Evolutionary conservation across 2,888 invertebrate genomes (phyloP), one percentile per base, ranked within the genome.

Genomic region (Drosophila tripunctata): DNA sequence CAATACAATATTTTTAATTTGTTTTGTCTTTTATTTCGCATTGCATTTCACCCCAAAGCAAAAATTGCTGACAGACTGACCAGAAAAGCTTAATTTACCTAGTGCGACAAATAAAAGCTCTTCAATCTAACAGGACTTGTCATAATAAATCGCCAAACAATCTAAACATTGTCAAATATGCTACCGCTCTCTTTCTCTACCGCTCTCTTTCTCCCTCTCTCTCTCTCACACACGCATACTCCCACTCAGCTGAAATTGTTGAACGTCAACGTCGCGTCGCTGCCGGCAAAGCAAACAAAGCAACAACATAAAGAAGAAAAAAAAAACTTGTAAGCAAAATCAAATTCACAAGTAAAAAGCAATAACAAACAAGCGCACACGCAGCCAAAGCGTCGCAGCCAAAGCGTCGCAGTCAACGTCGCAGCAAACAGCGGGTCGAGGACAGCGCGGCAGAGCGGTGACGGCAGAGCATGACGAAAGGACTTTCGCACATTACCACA

Each of bases 391-490:
- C n/a, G n/a, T n/a, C 62, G 47, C 30, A 30, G 30, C 31, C 45
- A 22, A 24, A 52, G 62, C 63, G 72, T 41, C 73, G 57, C 43
- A 63, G 52, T 50, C 75, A 54, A 38, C 63, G 52, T 8, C 56
- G 24, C 14, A 38, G 43, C 38, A n/a, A 27, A 27, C 27, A 27
- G 27, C 27, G 27, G 27, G 27, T 27, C 27, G 27, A 66, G 47
- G 61, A 51, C 62, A 45, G 48, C 47, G 69, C 68, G 78, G 66
- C 44, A n/a, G n/a, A n/a, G n/a, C n/a, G n/a, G n/a, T n/a, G n/a
- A n/a, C n/a, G n/a, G n/a, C n/a, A n/a, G 69, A 85, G 83, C 89
- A 88, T 89, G 88, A 88, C 86, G 89, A 87, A 85, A 87, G 89
- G 89, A 89, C 86, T 87, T 84, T 87, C 82, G 88, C 86, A 89